These are phyloP conservation scores for Esperia sulphurella DNA, from an alignment of 2,888 invertebrate genomes.

Conservation along the genomic window DNA sequence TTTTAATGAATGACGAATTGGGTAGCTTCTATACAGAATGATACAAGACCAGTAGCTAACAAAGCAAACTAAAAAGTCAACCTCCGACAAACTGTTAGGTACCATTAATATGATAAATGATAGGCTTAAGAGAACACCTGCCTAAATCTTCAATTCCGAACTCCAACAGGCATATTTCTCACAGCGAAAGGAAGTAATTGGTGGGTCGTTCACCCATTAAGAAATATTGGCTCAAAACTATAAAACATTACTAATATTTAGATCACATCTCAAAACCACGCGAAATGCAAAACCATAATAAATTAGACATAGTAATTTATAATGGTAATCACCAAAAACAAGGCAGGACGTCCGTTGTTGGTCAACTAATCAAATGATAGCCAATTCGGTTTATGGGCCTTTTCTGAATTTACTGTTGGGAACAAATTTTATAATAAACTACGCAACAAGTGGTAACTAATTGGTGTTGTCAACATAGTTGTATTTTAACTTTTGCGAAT, in stretches of 20 bases:
- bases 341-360: conserved; percentile 60
- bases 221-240: conserved; percentile 1
- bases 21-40: too few species aligned
- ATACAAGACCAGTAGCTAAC: too few species aligned
- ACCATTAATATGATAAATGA: not conserved
- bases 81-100: too few species aligned
- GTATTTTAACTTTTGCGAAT: not conserved
- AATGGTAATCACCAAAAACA: conserved; percentile 51
- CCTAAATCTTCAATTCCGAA: not conserved
- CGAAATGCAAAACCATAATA: conserved; percentile 22
- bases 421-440: conserved; percentile 2
- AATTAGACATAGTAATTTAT: conserved; percentile 35
- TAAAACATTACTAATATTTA: conserved; percentile 14
- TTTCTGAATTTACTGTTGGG: conserved; percentile 12
- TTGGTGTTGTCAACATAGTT: not conserved
- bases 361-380: conserved; percentile 2
- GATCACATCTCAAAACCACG: conserved; percentile 16
- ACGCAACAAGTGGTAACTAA: not conserved
- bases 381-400: conserved; percentile 10
- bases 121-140: not conserved
- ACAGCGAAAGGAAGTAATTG: conserved; percentile 17
- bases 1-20: too few species aligned
- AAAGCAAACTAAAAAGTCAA: too few species aligned
- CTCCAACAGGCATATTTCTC: conserved; percentile 17
- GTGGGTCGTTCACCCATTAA: conserved; percentile 19